These are phyloP conservation scores for Odontocolon sp. DNA, from an alignment of 2,888 invertebrate species.

Conservation along the genomic window DNA sequence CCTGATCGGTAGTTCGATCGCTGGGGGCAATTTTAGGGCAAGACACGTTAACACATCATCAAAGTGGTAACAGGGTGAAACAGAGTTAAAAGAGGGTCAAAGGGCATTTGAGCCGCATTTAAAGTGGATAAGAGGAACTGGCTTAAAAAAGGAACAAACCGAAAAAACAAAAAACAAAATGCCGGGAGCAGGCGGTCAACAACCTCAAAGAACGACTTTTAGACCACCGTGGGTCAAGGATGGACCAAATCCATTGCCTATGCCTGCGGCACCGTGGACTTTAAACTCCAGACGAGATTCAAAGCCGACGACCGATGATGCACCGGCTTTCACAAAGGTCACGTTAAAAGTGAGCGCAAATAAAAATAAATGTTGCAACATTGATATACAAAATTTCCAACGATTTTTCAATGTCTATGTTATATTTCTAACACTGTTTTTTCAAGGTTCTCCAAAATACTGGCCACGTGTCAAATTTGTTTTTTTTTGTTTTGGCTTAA, in stretches of 20 bases:
- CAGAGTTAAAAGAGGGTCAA: too few relatives aligned
- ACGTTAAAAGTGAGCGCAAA: conserved; percentile 78
- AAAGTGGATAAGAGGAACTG: conserved; percentile 8
- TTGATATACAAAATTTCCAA: too few relatives aligned
- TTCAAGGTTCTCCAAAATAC: neutral
- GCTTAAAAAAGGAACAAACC: too few relatives aligned
- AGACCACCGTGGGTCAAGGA: conserved; percentile 90
- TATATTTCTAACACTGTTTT: too few relatives aligned
- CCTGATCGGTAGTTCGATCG: too few relatives aligned
- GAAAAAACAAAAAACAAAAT: too few relatives aligned
- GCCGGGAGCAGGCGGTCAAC: conserved; percentile 82
- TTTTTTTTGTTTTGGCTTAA: conserved; percentile 16
- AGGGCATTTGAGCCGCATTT: conserved; percentile 4
- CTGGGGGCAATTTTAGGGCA: too few relatives aligned
- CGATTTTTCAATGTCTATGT: too few relatives aligned
- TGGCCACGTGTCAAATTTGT: conserved; percentile 3
- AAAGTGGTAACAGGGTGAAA: too few relatives aligned
- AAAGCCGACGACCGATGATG: conserved; percentile 73
- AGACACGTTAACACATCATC: too few relatives aligned
- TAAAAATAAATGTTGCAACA: too few relatives aligned
- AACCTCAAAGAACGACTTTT: conserved; percentile 85
- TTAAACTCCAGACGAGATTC: conserved; percentile 81
- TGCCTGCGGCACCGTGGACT: conserved; percentile 85
- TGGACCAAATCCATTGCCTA: conserved; percentile 83
- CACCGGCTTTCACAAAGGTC: conserved; percentile 79